Evolutionary conservation across 2,113 vertebrate genomes (phyloP), one percentile per base, ranked within the genome.

Genomic region (Cololabis saira): DNA sequence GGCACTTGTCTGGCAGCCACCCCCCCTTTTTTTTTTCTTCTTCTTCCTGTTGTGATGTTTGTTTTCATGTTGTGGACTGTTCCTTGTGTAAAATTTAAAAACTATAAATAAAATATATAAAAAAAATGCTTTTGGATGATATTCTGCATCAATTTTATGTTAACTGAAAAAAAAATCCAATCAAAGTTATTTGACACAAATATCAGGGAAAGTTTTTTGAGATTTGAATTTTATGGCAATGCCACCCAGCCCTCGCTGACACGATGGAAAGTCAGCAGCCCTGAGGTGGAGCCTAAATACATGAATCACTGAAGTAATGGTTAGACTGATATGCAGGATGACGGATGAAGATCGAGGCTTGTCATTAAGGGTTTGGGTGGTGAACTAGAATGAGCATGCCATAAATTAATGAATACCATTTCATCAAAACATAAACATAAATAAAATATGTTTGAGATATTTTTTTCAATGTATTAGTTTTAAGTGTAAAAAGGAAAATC

Each of bases 281-380:
- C 53, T 22, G 42, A 50, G 61, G 18, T 50, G 13, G 45, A 67
- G 68, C 10, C 24, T 57, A 81, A 76, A 81, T 66, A 61, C 64
- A 78, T 74, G 59, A 90, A 70, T 90, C 80, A 82, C 37, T 70
- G n/a, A 5, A 55, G 61, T 42, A 52, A 76, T 67, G 59, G 72
- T 63, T 61, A 54, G 60, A 75, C 76, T 66, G 57, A 68, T 61
- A 44, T 58, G 73, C 52, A 14, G 62, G 49, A 78, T 81, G 60
- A 78, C 63, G 75, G 53, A 69, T 71, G 48, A 68, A 56, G 49
- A 71, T 51, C 43, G 58, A 27, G 56, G 67, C 76, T 75, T 79
- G 57, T 87, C 60, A 83, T 78, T 84, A 55, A 61, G 60, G 74
- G 57, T 74, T 78, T 64, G 60, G 71, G 44, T 16, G 65, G 57